These are phyloP conservation scores for Colletes latitarsis DNA, from an alignment of 1,140 invertebrate species.

Conservation along the genomic window DNA sequence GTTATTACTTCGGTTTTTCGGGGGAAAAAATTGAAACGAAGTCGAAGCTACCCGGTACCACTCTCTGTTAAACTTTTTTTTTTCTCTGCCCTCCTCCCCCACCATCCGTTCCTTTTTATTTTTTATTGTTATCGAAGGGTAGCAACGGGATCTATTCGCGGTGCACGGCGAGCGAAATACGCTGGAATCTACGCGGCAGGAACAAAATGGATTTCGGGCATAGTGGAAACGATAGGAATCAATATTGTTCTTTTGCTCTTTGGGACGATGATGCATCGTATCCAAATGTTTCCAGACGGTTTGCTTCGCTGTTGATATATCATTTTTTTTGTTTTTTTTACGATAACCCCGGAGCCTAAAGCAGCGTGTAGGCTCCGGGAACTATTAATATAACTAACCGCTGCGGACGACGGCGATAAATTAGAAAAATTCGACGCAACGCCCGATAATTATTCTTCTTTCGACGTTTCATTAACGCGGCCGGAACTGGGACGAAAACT, in stretches of 20 bases:
- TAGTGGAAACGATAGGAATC: conserved; percentile 41
- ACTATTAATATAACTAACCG: conserved; percentile 22
- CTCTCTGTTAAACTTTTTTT: no score
- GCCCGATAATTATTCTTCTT: conserved; percentile 19
- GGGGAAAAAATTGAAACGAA: conserved; percentile 7
- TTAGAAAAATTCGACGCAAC: conserved; percentile 13
- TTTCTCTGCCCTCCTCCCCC: no score
- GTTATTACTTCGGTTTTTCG: conserved; percentile 39
- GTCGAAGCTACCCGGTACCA: background rate
- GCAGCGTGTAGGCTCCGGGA: background rate
- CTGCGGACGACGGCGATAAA: conserved; percentile 16
- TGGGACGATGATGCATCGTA: conserved; percentile 31
- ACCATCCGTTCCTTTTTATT: background rate
- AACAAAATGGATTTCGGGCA: conserved; percentile 28
- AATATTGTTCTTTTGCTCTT: conserved; percentile 29
- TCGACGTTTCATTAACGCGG: conserved; percentile 9
- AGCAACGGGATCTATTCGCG: conserved; percentile 22
- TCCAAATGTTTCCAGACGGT: conserved; percentile 45
- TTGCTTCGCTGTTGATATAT: conserved; percentile 18
- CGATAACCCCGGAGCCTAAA: background rate
- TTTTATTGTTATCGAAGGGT: conserved; percentile 39
- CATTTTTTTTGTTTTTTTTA: background rate
- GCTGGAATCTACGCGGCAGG: background rate
- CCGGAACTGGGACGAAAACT: background rate
- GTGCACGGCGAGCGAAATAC: conserved; percentile 17